Evolutionary conservation across 2,888 invertebrate genomes (phyloP), one percentile per base, ranked within the genome.

Genomic region (Thumatha senex): DNA sequence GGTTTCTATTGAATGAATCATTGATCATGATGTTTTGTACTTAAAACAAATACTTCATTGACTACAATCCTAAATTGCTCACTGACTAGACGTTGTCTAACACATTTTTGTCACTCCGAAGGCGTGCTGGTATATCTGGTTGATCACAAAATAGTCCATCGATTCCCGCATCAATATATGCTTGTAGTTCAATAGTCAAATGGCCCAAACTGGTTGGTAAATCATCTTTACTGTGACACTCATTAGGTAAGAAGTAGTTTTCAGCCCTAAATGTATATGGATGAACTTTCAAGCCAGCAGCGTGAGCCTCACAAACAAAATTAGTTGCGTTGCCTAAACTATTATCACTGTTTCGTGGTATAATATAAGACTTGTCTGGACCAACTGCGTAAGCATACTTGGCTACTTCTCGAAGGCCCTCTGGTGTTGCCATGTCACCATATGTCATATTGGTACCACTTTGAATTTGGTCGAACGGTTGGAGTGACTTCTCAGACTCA

Each of bases 201-300:
- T 91, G 63, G 3, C 90, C 90, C 24, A 81, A 70, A 14, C 69
- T 74, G 5, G 62, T 51, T 3, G 70, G 64, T 2, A 70, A 61
- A 5, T 55, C 34, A 11, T 78, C 69, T 7, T 56, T 58, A 52
- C 63, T 85, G 1, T 72, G 76, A 49, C 78, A 89, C 51, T 90
- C 88, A 8, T 67, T 69, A 3, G 90, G 90, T 1, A 91, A 71
- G 56, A 65, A 91, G 0, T 51, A 33, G 48, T 89, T 89, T 58
- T 90, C 90, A 13, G 89, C 80, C 0, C 90, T 78, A 55, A 89
- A 89, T 0, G 90, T 90, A 56, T 82, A 91, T 0, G 89, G 89
- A 43, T 90, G 89, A 1, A 91, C 89, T 57, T 87, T 84, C 7
- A 91, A 63, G 0, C 86, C 84, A 14, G 69, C 86, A 0, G 72